These are phyloP conservation scores for Oscheius sp. DNA, from an alignment of 2,888 invertebrate genomes.

Conservation along the genomic window DNA sequence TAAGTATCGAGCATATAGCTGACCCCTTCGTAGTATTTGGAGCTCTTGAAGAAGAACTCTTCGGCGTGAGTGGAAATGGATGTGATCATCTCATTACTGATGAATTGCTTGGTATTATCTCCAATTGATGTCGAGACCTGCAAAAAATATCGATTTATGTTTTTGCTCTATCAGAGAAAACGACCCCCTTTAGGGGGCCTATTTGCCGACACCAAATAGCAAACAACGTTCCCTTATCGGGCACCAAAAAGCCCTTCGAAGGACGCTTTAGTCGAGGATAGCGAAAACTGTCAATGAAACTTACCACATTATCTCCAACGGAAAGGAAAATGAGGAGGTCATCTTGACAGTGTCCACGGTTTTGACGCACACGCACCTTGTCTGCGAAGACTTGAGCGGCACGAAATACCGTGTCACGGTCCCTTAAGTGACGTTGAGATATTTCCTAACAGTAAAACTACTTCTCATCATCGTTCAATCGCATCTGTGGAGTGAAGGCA, in stretches of 20 bases:
- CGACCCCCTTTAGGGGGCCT: slow-evolving; percentile 2
- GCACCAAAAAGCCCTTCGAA: slow-evolving; percentile 14
- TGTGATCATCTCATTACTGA: slow-evolving; percentile 28
- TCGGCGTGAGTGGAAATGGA: slow-evolving; percentile 30
- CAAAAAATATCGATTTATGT: slow-evolving; percentile 1
- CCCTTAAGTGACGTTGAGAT: slow-evolving; percentile 34
- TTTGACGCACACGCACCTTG: slow-evolving; percentile 43
- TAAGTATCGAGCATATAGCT: slow-evolving; percentile 28
- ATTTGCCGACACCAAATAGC: slow-evolving; percentile 32
- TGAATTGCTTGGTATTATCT: slow-evolving; percentile 15
- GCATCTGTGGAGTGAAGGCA: slow-evolving; percentile 33
- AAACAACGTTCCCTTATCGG: slow-evolving; percentile 29
- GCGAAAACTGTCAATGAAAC: slow-evolving; percentile 8
- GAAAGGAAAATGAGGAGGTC: slow-evolving; percentile 53
- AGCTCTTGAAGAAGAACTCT: slow-evolving; percentile 18
- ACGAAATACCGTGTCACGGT: slow-evolving; percentile 33
- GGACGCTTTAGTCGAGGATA: neutral
- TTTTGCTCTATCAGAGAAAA: slow-evolving; percentile 29
- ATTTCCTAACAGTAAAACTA: neutral
- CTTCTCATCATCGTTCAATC: slow-evolving; percentile 32
- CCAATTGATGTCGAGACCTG: slow-evolving; percentile 31
- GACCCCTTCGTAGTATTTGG: slow-evolving; percentile 21
- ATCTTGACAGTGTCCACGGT: slow-evolving; percentile 52
- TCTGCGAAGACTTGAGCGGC: slow-evolving; percentile 54
- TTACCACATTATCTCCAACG: slow-evolving; percentile 46